Conservation (phyloP, 1,140 invertebrate genomes). For the Drosophila triauraria region DNA sequence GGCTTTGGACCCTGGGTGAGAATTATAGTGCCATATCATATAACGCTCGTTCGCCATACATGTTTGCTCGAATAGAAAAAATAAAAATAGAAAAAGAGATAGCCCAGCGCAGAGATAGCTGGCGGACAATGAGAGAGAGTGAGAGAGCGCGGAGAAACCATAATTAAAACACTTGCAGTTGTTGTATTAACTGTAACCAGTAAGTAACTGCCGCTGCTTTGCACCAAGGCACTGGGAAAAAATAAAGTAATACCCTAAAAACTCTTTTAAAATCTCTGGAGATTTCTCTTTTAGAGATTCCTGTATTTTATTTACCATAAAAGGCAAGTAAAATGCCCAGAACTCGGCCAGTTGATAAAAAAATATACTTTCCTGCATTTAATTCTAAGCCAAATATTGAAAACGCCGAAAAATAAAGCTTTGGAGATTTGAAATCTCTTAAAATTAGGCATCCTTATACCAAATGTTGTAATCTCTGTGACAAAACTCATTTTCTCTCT, state of each 20-base stretch:
- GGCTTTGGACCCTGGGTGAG: slow-evolving; percentile 41
- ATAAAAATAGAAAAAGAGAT: slow-evolving; percentile 32
- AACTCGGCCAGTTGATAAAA: background rate
- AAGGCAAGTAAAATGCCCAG: background rate
- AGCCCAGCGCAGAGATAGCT: background rate
- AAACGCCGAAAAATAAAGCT: background rate
- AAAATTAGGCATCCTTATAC: too few relatives aligned
- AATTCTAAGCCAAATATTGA: background rate
- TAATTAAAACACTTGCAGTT: slow-evolving; percentile 48
- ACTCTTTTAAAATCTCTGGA: background rate
- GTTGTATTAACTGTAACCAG: slow-evolving; percentile 37
- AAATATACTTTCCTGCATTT: background rate
- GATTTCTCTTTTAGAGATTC: background rate
- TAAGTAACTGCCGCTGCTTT: slow-evolving; percentile 24
- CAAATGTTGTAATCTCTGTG: background rate
- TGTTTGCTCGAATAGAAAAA: slow-evolving; percentile 12
- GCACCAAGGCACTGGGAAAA: slow-evolving; percentile 14
- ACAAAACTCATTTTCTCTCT: background rate
- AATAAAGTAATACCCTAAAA: background rate
- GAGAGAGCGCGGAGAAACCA: slow-evolving; percentile 12
- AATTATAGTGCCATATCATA: slow-evolving; percentile 77
- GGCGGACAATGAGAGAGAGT: background rate
- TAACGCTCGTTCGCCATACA: slow-evolving; percentile 34
- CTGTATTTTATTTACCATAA: background rate
- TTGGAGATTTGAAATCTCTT: background rate